Base-by-base conservation (phyloP, 2,113 vertebrate species). In the Excalfactoria chinensis region DNA sequence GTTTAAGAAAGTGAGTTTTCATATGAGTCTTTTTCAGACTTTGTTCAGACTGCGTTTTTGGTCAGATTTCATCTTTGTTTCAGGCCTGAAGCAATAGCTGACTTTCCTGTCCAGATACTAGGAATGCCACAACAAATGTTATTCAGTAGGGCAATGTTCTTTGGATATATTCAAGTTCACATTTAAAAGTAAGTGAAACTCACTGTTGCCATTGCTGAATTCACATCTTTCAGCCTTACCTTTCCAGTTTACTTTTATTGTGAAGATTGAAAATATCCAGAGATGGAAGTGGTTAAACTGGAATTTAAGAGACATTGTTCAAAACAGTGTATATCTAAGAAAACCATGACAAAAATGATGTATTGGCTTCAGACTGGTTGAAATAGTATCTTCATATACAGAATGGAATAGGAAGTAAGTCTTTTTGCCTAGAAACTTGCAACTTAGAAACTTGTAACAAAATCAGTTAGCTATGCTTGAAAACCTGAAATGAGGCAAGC, bases 151-250 rank as follows among this genome's bases (percentile, higher is more conserved):
- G 66, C 85, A 89, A 44, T 41, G 21, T 5, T 70, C 34, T 73
- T 76, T 83, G 34, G 49, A 58, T 1, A 2, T 85, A 48, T 70
- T 73, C 68, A 70, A 79, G 17, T 88, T 93, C 79, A 71, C 4
- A 73, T 88, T 79, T 70, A 41, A 80, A 89, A 58, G 22, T 51
- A 2, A 93, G 62, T 37, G 81, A 84, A 86, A 37, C 28, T 79
- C 70, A 25, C 6, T 62, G 14, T 25, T 77, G 25, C 25, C 74
- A 26, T 1, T 73, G 32, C 7, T 64, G 60, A 37, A 9, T 82
- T 87, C 60, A 56, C 6, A 59, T 62, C 32, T 76, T 35, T 56
- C 66, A 58, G 19, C 55, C 30, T 20, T 20, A 21, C 18, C 16
- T 35, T 59, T 11, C 14, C 41, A 5, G 20, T 80, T 75, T 64